Evolutionary conservation across 2,797 vertebrate genomes (phyloP).

Genomic region (Ataeniobius toweri): DNA sequence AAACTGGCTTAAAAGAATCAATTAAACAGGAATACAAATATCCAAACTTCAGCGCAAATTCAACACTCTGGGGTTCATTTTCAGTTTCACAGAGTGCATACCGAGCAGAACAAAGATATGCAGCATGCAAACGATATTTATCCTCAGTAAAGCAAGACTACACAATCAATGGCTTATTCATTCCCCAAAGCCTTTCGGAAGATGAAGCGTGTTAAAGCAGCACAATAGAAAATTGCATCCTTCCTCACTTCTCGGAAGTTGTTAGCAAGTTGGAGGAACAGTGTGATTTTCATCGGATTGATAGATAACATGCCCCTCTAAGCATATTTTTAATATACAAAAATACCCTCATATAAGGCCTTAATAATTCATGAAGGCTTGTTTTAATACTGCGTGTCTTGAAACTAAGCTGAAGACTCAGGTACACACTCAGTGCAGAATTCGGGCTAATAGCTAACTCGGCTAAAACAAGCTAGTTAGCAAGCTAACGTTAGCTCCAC

Average conservation of each 20-base stretch:
- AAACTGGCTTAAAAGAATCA: neutral
- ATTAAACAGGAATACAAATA: neutral
- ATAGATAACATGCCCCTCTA: neutral
- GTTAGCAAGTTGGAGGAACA: constrained; percentile 26
- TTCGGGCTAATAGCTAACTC: constrained; percentile 39
- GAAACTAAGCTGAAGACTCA: neutral
- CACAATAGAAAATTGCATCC: neutral
- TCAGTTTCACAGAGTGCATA: neutral
- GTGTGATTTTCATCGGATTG: constrained; percentile 16
- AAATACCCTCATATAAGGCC: fast-evolving
- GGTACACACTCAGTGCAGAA: neutral
- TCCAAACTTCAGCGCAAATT: neutral
- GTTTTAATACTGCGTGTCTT: neutral
- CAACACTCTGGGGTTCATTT: neutral
- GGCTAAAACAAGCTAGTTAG: constrained; percentile 40
- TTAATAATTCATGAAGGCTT: fast-evolving
- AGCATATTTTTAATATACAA: neutral
- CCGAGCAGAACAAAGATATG: neutral
- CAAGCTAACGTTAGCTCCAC: constrained; percentile 54
- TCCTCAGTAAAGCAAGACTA: neutral
- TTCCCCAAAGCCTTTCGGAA: neutral
- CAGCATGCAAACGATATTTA: neutral
- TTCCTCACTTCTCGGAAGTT: constrained; percentile 45
- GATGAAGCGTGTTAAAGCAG: neutral
- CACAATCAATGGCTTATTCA: neutral